These are phyloP conservation scores for Falco concolor DNA, from an alignment of 2,797 vertebrate species.

Conservation along the genomic window DNA sequence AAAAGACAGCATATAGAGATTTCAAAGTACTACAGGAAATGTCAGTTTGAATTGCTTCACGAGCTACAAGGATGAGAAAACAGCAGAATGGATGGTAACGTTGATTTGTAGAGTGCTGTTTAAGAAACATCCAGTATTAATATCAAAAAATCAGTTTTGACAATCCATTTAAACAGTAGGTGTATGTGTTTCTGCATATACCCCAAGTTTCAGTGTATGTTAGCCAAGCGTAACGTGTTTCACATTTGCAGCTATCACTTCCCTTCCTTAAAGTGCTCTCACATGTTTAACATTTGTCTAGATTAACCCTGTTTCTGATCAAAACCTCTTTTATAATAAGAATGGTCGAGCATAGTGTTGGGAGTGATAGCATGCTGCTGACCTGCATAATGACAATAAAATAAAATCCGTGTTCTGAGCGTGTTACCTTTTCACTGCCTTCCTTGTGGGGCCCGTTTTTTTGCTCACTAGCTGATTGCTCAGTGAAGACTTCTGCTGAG, in stretches of 20 bases:
- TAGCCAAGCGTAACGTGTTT: neutral
- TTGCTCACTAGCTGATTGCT: neutral
- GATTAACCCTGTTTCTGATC: neutral
- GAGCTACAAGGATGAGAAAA: neutral
- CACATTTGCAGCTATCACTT: neutral
- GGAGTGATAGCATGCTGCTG: neutral
- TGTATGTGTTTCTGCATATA: neutral
- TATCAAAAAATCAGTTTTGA: neutral
- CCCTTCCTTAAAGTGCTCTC: neutral
- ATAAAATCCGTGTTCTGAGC: neutral
- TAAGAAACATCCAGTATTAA: neutral
- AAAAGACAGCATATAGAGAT: neutral
- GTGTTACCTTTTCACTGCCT: neutral
- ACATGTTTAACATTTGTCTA: neutral
- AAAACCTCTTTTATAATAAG: neutral
- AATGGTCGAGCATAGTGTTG: neutral
- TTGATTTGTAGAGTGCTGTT: neutral
- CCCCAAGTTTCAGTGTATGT: neutral
- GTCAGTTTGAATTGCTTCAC: neutral
- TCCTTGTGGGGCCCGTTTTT: neutral
- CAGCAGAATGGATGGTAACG: neutral
- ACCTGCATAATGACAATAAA: neutral
- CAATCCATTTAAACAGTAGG: neutral
- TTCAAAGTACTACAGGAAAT: neutral
- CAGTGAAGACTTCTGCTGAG: neutral